Base-by-base conservation (phyloP, 2,888 invertebrate species). In the Hydraecia micacea region DNA sequence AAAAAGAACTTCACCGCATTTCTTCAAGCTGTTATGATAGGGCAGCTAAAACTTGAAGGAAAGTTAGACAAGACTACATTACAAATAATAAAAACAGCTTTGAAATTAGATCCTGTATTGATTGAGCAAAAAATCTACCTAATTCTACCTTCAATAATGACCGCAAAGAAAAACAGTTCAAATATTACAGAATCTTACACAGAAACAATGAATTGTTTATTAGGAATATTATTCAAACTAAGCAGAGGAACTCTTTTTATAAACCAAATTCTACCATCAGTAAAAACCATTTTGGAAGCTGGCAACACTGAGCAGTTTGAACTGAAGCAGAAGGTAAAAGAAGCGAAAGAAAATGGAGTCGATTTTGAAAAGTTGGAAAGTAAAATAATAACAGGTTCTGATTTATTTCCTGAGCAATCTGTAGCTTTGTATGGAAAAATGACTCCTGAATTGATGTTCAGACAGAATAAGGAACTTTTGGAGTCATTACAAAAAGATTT, bases 201-300 rank as follows among this genome's bases (percentile, higher is more conserved):
- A 81, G 93, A 95, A 73, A 95, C 93, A 89, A 82, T 97, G 15
- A 96, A 95, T 83, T 95, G 91, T 71, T 89, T 97, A 39, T 62
- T 97, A n/a, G 95, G 96, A 90, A 95, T 93, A 42, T 83, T 96
- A 32, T 97, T 96, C 79, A 97, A 97, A 92, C 82, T 97, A 2
- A 96, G 97, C 75, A 91, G 94, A 85, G 97, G 97, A 0, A 93
- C 91, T 9, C 83, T 90, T 36, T 97, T 97, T 86, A 68, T 97
- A 1, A 93, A 90, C 55, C 93, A 95, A 90, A 93, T 97, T 73
- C 90, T 97, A 89, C 95, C 96, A 85, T 88, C 90, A 39, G 80
- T 97, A 11, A 96, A 96, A 90, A 73, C 87, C 0, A 86, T 90
- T 86, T 91, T 97, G 72, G 96, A 96, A 89, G 88, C 91, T 79